A percentile compares a stretch with the other conserved stretches of the same genome.
phyloP scores from a whole-genome alignment of 2,888 invertebrate species.

The Eupithecia exiguata region DNA sequence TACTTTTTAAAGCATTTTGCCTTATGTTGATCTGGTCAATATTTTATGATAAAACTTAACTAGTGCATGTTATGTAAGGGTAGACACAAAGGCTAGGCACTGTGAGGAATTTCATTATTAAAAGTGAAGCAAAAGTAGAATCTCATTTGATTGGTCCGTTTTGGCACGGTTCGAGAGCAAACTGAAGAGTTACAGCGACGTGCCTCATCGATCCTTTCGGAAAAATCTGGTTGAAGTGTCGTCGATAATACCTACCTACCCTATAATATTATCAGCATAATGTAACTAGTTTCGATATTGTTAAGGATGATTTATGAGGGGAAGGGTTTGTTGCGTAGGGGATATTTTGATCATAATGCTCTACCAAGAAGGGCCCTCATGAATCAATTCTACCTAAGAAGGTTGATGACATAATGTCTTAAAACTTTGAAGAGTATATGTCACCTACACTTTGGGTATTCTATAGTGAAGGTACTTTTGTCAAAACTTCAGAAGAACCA shows the following conservation, averaged over 20 bases:
- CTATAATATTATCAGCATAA: slow-evolving; percentile 1
- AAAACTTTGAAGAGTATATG: background rate
- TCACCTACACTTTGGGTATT: background rate
- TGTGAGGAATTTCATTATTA: background rate
- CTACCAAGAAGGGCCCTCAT: background rate
- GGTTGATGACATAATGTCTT: background rate
- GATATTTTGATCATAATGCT: slow-evolving; percentile 9
- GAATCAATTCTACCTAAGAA: background rate
- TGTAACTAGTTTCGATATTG: slow-evolving; percentile 16
- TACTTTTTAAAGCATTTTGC: too few species aligned
- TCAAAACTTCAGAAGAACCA: too few species aligned
- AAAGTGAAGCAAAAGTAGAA: slow-evolving; percentile 12
- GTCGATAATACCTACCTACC: slow-evolving; percentile 14
- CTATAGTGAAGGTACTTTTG: background rate
- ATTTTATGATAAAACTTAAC: background rate
- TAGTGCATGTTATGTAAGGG: background rate
- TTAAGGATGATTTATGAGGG: slow-evolving; percentile 16
- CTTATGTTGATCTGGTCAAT: too few species aligned
- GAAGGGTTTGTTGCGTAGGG: slow-evolving; percentile 8
- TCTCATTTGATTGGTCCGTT: slow-evolving; percentile 29
- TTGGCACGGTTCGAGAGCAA: slow-evolving; percentile 21
- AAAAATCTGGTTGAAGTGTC: slow-evolving; percentile 21
- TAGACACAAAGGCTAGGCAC: background rate
- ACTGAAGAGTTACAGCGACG: slow-evolving; percentile 19
- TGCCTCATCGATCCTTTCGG: slow-evolving; percentile 22